phyloP scores from a whole-genome alignment of 2,113 vertebrate genomes.

The Phaetusa simplex region DNA sequence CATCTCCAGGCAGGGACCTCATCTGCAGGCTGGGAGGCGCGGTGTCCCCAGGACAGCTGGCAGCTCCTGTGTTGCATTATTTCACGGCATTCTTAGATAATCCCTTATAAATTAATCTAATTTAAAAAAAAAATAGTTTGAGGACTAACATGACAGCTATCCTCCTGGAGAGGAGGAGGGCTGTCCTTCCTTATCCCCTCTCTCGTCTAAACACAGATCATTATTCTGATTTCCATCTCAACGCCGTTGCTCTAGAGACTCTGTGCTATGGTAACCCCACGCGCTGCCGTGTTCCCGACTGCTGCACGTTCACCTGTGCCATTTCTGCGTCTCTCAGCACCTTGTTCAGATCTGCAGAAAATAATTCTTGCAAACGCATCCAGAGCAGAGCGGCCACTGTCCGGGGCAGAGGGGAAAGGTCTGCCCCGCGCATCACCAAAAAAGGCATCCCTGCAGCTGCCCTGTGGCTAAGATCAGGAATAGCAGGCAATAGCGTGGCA shows the following conservation, averaged over 20 bases:
- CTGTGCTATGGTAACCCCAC: not conserved
- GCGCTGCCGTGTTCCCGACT: not conserved
- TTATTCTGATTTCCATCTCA: not conserved
- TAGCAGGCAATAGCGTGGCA: not conserved
- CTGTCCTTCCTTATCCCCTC: not conserved
- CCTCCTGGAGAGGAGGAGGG: not conserved
- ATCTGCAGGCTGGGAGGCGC: not conserved
- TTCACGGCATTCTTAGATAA: not conserved
- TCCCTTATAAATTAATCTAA: not conserved
- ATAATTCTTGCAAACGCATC: not conserved
- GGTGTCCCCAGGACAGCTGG: not conserved
- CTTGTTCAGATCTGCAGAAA: not conserved
- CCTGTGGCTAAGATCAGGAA: not conserved
- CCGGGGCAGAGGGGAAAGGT: not conserved
- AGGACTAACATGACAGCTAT: not conserved
- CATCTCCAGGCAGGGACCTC: not conserved
- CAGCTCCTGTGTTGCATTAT: not conserved
- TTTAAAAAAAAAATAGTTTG: not conserved
- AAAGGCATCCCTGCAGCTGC: not conserved
- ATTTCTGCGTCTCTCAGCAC: not conserved
- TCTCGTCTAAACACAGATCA: not conserved
- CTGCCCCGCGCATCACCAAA: accelerated
- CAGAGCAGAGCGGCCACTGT: not conserved
- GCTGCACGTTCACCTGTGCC: not conserved
- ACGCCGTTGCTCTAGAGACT: not conserved